phyloP scores from a whole-genome alignment of 2,113 vertebrate genomes.

The Deroptyus accipitrinus region DNA sequence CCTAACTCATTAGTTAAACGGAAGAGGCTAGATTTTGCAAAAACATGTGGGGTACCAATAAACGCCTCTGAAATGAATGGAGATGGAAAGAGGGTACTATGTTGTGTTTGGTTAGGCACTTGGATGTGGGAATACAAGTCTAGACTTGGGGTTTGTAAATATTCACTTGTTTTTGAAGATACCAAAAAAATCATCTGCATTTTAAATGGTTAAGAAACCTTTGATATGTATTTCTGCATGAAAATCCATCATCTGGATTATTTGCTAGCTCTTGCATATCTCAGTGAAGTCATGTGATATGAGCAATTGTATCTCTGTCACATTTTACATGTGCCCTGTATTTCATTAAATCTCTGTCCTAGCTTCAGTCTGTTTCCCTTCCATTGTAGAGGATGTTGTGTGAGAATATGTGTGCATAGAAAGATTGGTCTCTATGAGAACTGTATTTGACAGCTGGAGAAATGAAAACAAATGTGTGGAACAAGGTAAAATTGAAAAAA shows the following conservation, averaged over 20 bases:
- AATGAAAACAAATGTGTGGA: background rate
- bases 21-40: background rate
- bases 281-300: background rate
- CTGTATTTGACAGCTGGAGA: background rate
- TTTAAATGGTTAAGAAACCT: background rate
- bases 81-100: background rate
- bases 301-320: background rate
- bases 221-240: background rate
- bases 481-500: background rate
- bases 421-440: background rate
- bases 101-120: background rate
- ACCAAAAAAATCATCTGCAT: background rate
- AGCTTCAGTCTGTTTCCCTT: background rate
- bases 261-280: background rate
- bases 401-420: background rate
- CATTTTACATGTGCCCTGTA: background rate
- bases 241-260: background rate
- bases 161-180: background rate
- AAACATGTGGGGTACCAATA: background rate
- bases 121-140: background rate
- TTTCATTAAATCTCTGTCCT: background rate
- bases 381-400: background rate
- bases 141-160: background rate
- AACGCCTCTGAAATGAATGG: background rate
- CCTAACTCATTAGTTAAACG: background rate